Base-by-base conservation (phyloP, 2,888 invertebrate species). In the Bombyx huttoni region DNA sequence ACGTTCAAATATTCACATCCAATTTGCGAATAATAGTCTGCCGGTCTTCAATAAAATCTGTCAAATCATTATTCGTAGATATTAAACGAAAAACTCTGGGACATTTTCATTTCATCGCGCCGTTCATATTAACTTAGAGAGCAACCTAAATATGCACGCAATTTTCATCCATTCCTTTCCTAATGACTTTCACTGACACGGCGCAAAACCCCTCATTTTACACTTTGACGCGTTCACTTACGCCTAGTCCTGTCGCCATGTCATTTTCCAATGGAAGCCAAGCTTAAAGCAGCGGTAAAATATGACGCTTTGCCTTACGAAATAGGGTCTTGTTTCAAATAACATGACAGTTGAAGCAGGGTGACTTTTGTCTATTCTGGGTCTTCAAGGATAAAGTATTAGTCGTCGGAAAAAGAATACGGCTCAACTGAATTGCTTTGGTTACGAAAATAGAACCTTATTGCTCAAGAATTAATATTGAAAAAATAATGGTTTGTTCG, bases 171-270 rank as follows among this genome's bases (percentile, higher is more conserved):
- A 84, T 85, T 85, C 82, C 85, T 68, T 74, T 86, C 81, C 83
- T 88, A 87, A 88, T 87, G 88, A 88, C 88, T 88, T 86, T 82
- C 84, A 78, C 81, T 86, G 87, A 85, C 86, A 83, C 78, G 79
- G 70, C 80, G 83, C 76, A 76, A 87, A 85, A 83, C 84, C 86
- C 85, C 88, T 86, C 87, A 84, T 88, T 88, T 87, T 86, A 87
- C 87, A 88, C 86, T 87, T 87, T 87, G 86, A 84, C 86, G 88
- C 88, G 81, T 87, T 83, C 86, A 83, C 86, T 86, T 85, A 82
- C 81, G 77, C 75, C 75, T 80, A 78, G 81, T 81, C 75, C 78
- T 82, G 78, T 78, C 72, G 73, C 78, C 75, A 78, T 85, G 84
- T 83, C 80, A 82, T 86, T 84, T 82, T 75, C 78, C 81, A 73